Base-by-base conservation (phyloP, 2,888 invertebrate species). In the Leptopilina myrica region DNA sequence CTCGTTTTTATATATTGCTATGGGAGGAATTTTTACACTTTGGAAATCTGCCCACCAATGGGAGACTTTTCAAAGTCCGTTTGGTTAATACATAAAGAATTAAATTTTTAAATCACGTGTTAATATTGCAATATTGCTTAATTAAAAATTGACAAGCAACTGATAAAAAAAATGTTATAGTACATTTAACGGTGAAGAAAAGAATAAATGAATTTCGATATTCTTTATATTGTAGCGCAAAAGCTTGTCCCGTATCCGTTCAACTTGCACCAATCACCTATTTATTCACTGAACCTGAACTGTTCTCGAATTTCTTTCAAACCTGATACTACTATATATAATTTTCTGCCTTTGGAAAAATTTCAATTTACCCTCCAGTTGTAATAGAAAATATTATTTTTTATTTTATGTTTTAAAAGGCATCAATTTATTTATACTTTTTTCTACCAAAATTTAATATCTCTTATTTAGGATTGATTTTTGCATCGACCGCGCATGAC, bases 271-370 rank as follows among this genome's bases (percentile, higher is more conserved):
- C 62, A 62, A 62, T 62, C 62, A 62, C 62, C 62, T n/a, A 62
- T 62, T 62, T 62, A 62, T 62, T 62, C 62, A 62, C 62, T 62
- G 62, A 62, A 62, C 62, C 62, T 20, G 62, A 62, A 15, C 9
- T 62, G 20, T 62, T 20, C 62, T 62, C 62, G 62, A 62, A 62
- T 62, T 62, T 20, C 62, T 62, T 62, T 62, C 7, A 62, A 62
- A 62, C 20, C 62, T 20, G 15, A 20, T 62, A 20, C 9, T 15
- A 15, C 43, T 49, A 49, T 49, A 9, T 49, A 49, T 62, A 62
- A 62, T 62, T 7, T 62, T 9, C 20, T 9, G 1, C 62, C 0
- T 20, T 20, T 62, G 2, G 20, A 20, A 62, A 8, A 20, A 62
- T 9, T 15, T 20, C 20, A n/a, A 62, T 62, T 62, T 62, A 15